These are phyloP conservation scores for Nasonovia ribisnigri DNA, from an alignment of 2,888 invertebrate species.

Conservation along the genomic window DNA sequence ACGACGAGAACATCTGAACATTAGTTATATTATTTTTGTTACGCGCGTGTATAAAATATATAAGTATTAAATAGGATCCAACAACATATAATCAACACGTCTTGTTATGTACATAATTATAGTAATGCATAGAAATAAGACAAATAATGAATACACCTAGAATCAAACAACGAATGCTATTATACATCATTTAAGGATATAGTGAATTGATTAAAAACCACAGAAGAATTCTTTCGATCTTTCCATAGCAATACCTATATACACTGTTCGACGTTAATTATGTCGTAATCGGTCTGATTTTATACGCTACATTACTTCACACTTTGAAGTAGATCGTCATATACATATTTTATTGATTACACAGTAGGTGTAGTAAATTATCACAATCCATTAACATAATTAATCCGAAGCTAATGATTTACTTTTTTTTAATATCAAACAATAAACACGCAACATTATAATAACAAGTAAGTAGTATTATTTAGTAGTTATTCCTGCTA, in stretches of 20 bases:
- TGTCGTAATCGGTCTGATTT: neutral
- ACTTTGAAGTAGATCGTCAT: neutral
- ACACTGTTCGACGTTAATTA: neutral
- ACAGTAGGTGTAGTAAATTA: neutral
- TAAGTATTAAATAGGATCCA: neutral
- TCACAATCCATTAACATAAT: neutral
- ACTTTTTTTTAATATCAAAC: neutral
- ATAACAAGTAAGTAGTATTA: neutral
- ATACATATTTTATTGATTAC: neutral
- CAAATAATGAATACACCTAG: neutral
- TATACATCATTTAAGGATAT: neutral
- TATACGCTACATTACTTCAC: neutral
- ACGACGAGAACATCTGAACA: neutral
- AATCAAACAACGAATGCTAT: neutral
- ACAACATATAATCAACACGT: neutral
- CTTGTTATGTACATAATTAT: neutral
- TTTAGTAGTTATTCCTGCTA: neutral
- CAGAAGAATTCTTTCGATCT: neutral
- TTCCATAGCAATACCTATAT: neutral
- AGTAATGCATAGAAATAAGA: neutral
- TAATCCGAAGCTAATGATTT: neutral
- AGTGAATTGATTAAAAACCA: neutral
- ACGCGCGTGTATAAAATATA: too few relatives aligned
- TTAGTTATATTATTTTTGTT: neutral
- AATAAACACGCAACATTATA: neutral